Conservation (phyloP, 2,888 invertebrate species). For the Synergus gifuensis region DNA sequence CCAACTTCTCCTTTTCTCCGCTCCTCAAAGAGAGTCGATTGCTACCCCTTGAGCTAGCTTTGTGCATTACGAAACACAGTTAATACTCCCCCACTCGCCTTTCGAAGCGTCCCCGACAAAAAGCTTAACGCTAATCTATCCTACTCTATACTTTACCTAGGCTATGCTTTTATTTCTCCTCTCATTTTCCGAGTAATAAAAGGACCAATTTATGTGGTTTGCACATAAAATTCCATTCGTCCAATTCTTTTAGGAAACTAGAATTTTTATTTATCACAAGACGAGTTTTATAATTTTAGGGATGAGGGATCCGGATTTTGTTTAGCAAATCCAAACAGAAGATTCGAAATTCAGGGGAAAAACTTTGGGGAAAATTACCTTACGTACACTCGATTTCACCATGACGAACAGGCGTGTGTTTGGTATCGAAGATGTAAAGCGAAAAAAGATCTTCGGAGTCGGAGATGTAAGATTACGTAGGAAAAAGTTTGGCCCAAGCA, state of each 20-base stretch:
- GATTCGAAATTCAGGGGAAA: constrained; percentile 37
- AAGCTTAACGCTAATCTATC: constrained; percentile 44
- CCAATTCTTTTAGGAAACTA: background rate
- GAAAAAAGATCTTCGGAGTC: constrained; percentile 55
- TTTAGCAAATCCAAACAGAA: constrained; percentile 6
- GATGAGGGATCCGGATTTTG: background rate
- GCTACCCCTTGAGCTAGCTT: constrained; percentile 47
- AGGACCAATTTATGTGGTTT: background rate
- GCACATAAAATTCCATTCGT: background rate
- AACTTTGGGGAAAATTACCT: constrained; percentile 54
- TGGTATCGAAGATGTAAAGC: constrained; percentile 50
- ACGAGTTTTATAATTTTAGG: background rate
- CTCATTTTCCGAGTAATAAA: background rate
- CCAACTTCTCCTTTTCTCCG: constrained; percentile 49
- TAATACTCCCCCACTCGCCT: constrained; percentile 44
- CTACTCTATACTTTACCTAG: constrained; percentile 10
- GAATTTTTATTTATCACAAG: background rate
- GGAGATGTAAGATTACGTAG: constrained; percentile 64
- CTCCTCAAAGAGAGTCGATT: constrained; percentile 58
- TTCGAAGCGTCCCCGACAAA: constrained; percentile 16
- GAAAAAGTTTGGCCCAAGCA: constrained; percentile 62
- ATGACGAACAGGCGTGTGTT: constrained; percentile 59
- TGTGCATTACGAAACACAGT: constrained; percentile 52
- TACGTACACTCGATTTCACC: constrained; percentile 66
- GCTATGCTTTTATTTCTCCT: constrained; percentile 4